Base-by-base conservation (phyloP, 1,140 invertebrate genomes). In the Danaus plexippus region DNA sequence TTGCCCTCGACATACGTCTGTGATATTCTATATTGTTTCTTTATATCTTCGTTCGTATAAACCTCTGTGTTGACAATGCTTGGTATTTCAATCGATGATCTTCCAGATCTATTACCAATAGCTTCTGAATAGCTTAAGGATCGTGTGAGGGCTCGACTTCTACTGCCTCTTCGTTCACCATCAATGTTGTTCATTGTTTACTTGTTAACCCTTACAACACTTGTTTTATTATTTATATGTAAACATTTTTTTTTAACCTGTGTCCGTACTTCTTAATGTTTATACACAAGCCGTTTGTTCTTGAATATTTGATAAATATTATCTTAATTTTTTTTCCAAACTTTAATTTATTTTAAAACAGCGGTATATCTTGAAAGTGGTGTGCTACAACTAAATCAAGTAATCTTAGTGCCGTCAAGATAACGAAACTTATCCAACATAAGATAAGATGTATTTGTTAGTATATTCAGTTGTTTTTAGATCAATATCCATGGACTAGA, bases 1-100 rank as follows among this genome's bases (percentile, higher is more conserved):
- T 77, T 82, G 0, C 84, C 84, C 73, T 87, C 84, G 1, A 87
- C 80, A 44, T 81, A 86, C 0, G 75, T 85, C 63, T 85, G 84
- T 0, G 79, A 84, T 53, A 87, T 85, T 44, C 84, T 66, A 56
- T 79, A 85, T 3, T 85, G 79, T 60, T 85, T 84, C 51, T 84
- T 87, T 0, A 84, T 58, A 63, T 87, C 84, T 65, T 85, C 84
- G 47, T 87, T 87, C 0, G 73, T 70, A 47, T 87, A 87, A 0
- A 87, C 81, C 15, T 87, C 80, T 18, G 80, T 83, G 52, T 82
- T 53, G 0, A 52, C 71, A 0, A 87, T 80, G 9, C 64, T 69
- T 53, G 80, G 81, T 54, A 87, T 85, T 67, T 84, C 81, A 44
- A 84, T 83, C 0, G 81, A 83, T 0, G 80, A 82, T 63, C 79